A percentile compares a stretch with the other conserved stretches of the same genome.
These are phyloP conservation scores for Apamea crenata DNA, from an alignment of 2,888 invertebrate genomes.

Conservation along the genomic window DNA sequence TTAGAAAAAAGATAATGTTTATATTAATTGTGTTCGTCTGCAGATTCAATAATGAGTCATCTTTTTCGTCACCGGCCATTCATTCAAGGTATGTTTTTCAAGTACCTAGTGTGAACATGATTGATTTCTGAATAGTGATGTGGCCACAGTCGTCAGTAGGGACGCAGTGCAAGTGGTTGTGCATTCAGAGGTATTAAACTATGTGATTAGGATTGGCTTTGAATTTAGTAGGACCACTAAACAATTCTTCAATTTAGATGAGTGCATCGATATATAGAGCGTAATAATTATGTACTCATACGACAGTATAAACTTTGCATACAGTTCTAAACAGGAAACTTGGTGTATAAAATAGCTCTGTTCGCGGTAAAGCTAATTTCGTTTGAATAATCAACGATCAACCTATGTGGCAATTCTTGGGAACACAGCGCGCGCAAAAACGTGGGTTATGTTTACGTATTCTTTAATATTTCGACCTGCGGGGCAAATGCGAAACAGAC, in stretches of 20 bases:
- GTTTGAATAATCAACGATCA: slow-evolving; percentile 49
- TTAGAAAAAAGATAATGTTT: slow-evolving; percentile 13
- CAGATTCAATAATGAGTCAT: slow-evolving; percentile 42
- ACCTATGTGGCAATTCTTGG: slow-evolving; percentile 44
- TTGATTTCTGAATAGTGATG: not conserved
- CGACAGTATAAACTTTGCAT: not conserved
- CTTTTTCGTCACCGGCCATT: not conserved
- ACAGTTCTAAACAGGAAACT: slow-evolving; percentile 47
- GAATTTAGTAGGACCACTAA: not conserved
- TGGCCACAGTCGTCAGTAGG: not conserved
- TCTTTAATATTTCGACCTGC: slow-evolving; percentile 30
- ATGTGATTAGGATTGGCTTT: not conserved
- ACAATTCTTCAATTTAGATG: not conserved
- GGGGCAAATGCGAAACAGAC: not conserved
- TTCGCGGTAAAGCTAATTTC: slow-evolving; percentile 50
- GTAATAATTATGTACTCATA: not conserved
- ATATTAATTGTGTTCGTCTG: slow-evolving; percentile 15
- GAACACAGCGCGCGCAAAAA: slow-evolving; percentile 48
- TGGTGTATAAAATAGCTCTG: slow-evolving; percentile 32
- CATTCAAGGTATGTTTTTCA: slow-evolving; percentile 17
- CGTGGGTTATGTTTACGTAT: slow-evolving; percentile 47
- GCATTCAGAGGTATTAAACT: not conserved
- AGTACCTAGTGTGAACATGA: not conserved
- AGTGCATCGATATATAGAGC: not conserved
- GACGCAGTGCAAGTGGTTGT: not conserved